Percentiles rank a stretch among this genome's conserved stretches.
Conservation (phyloP, 1,140 invertebrate species). For the Acromyrmex heyeri region DNA sequence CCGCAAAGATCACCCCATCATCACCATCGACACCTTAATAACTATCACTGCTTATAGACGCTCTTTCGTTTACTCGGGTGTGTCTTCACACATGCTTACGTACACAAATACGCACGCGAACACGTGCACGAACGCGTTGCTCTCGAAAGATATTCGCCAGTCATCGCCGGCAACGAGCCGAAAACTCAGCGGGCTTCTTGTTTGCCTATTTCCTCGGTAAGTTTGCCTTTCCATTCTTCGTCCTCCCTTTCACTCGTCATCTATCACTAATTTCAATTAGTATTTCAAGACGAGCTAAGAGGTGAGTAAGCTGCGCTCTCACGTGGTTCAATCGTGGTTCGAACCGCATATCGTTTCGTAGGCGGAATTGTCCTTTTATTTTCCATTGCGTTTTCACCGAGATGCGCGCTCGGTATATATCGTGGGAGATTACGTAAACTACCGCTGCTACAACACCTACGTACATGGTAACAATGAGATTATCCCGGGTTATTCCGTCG, state of each 20-base stretch:
- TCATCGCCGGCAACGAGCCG: slow-evolving; percentile 61
- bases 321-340: background rate
- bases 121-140: background rate
- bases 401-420: background rate
- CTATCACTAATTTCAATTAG: slow-evolving; percentile 63
- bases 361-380: slow-evolving; percentile 10
- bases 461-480: slow-evolving; percentile 42
- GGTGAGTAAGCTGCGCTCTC: slow-evolving; percentile 36
- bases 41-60: slow-evolving; percentile 48
- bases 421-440: slow-evolving; percentile 42
- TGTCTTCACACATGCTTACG: background rate
- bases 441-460: slow-evolving; percentile 31
- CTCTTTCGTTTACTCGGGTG: slow-evolving; percentile 41
- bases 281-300: slow-evolving; percentile 27
- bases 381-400: background rate
- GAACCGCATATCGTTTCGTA: background rate
- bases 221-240: slow-evolving; percentile 62
- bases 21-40: slow-evolving; percentile 57
- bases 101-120: background rate
- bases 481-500: slow-evolving; percentile 49
- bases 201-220: slow-evolving; percentile 57
- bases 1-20: slow-evolving; percentile 56
- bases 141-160: slow-evolving; percentile 61
- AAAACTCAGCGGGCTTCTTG: slow-evolving; percentile 56
- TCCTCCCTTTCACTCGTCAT: slow-evolving; percentile 58